These are phyloP conservation scores for Macrophya alboannulata DNA, from an alignment of 2,888 invertebrate genomes.

Conservation along the genomic window DNA sequence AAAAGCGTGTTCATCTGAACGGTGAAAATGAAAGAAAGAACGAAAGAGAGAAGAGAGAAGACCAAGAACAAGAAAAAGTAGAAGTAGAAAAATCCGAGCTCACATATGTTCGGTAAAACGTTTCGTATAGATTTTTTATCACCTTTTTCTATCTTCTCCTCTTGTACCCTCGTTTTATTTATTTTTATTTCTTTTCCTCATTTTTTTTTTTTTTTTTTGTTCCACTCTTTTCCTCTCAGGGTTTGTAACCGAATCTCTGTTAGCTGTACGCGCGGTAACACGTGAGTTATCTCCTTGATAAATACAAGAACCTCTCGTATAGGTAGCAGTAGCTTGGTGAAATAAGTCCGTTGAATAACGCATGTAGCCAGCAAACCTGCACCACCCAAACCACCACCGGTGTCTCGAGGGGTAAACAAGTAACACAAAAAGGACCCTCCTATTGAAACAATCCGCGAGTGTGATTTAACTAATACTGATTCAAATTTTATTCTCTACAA, in stretches of 20 bases:
- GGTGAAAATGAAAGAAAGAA: background rate
- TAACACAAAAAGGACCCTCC: background rate
- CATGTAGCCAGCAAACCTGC: constrained; percentile 60
- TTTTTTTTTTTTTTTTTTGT: background rate
- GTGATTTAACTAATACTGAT: background rate
- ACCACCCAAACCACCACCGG: background rate
- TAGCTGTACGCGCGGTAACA: background rate
- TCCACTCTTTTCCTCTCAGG: background rate
- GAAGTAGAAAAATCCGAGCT: constrained; percentile 6
- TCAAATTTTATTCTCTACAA: background rate
- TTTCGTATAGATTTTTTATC: constrained; percentile 21
- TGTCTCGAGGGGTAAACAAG: background rate
- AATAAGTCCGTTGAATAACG: constrained; percentile 73
- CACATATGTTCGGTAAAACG: constrained; percentile 13
- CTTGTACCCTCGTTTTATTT: background rate
- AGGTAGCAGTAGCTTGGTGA: constrained; percentile 33
- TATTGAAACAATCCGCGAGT: background rate
- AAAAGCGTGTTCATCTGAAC: background rate
- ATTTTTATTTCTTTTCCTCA: background rate
- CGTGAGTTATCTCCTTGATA: constrained; percentile 74
- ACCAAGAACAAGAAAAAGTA: background rate
- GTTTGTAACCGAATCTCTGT: constrained; percentile 21
- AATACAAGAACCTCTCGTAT: constrained; percentile 70
- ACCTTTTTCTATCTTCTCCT: background rate
- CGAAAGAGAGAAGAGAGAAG: background rate